A percentile compares a stretch with the other conserved stretches of the same genome.
Evolutionary conservation across 2,113 vertebrate genomes (phyloP).

Genomic region (Falco punctatus): DNA sequence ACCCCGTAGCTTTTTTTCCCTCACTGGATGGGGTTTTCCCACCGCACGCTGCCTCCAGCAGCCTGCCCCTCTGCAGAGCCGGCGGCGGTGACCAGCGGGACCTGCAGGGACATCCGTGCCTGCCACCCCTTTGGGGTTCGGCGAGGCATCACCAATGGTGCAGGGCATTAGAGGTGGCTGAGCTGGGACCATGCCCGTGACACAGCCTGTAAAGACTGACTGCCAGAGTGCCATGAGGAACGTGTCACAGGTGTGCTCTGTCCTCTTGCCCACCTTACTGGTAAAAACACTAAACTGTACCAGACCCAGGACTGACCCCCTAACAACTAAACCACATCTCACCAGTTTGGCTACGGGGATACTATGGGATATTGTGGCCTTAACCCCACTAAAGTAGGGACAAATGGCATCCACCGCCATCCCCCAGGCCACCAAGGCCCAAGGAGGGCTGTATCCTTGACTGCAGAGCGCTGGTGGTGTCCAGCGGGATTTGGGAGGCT

Average conservation of each 20-base stretch:
- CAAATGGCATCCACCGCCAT: neutral
- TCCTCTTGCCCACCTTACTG: neutral
- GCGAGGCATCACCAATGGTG: fast-evolving
- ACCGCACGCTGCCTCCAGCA: fast-evolving
- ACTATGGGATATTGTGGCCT: neutral
- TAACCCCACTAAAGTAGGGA: neutral
- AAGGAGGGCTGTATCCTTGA: neutral
- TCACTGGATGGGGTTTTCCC: neutral
- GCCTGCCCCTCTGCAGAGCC: neutral
- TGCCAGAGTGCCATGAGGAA: neutral
- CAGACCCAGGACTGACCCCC: neutral
- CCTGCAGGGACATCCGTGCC: neutral
- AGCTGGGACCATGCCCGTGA: neutral
- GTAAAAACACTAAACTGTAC: neutral
- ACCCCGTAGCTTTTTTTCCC: neutral
- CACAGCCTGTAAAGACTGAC: neutral
- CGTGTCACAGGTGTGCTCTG: neutral
- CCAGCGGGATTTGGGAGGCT: neutral
- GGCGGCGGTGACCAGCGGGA: neutral
- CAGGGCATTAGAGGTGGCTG: neutral
- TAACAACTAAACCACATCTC: neutral
- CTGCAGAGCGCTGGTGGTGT: neutral
- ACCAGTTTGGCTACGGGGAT: neutral
- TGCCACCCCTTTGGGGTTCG: neutral
- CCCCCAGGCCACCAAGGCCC: fast-evolving